These are phyloP conservation scores for Chlorodrepanis virens DNA, from an alignment of 2,113 vertebrate genomes.

Conservation along the genomic window DNA sequence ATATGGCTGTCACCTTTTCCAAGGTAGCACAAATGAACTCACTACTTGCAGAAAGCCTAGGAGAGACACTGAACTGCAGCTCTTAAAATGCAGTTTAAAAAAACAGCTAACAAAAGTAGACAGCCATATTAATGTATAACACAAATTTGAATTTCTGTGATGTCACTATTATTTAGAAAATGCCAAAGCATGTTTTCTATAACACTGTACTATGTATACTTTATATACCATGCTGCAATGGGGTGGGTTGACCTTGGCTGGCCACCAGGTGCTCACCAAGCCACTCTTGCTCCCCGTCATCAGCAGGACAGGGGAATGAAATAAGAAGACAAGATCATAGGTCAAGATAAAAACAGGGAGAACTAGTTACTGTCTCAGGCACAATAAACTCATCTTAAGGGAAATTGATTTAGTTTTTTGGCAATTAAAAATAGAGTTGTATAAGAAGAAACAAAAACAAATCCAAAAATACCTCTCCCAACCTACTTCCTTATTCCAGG, in stretches of 20 bases:
- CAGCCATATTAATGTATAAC: background rate
- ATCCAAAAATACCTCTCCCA: background rate
- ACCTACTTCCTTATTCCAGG: background rate
- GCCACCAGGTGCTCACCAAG: background rate
- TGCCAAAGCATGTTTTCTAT: background rate
- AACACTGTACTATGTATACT: background rate
- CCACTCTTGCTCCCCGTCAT: rapidly evolving
- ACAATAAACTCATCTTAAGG: background rate
- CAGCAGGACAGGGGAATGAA: background rate
- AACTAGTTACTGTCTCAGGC: rapidly evolving
- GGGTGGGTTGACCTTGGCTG: background rate
- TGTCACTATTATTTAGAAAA: background rate
- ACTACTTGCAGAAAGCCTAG: background rate
- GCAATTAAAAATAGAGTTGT: background rate
- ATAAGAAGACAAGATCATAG: background rate
- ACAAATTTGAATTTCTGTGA: background rate
- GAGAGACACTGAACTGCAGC: background rate
- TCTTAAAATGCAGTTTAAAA: background rate
- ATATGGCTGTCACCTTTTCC: background rate
- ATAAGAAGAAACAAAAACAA: background rate
- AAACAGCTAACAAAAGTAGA: background rate
- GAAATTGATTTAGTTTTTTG: background rate
- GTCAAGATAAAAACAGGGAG: background rate
- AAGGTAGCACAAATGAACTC: background rate
- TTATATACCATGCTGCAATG: background rate